Base-by-base conservation (phyloP, 2,797 vertebrate species). In the Chelon labrosus region DNA sequence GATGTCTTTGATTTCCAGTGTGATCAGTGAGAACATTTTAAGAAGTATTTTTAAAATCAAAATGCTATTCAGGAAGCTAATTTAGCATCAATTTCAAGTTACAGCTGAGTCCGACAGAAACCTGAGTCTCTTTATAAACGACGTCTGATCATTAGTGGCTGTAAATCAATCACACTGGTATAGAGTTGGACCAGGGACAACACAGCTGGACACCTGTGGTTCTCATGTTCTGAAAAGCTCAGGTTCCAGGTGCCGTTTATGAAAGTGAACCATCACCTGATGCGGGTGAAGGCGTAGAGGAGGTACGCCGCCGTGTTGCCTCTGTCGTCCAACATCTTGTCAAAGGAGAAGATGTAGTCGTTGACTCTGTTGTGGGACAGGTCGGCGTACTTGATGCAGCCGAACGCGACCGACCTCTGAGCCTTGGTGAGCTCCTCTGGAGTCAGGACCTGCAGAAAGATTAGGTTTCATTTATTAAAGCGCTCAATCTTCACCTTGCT, bases 291-390 rank as follows among this genome's bases (percentile, higher is more conserved):
- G 52, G 98, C 98, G 0, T 99, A 99, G 10, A 99, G 93, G 62
- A 99, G 92, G 62, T 99, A 99, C 0, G 97, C 98, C 0, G 98
- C 98, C 0, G 98, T 99, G 90, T 99, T 99, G 44, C 98, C 98
- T 69, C 97, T 88, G 92, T 99, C 98, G 7, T 99, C 98, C 83
- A 99, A 91, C 98, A 99, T 99, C 91, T 99, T 99, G 93, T 99
- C 98, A 12, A 99, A 99, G 39, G 98, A 98, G 93, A 99, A 99
- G 49, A 99, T 86, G 20, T 99, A 99, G 91, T 99, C 98, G 13
- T 99, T 99, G 85, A 96, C 93, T 65, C 98, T 96, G 86, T 98
- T 99, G 92, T 99, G 97, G 12, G 96, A 98, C 14, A 99, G 95
- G 85, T 99, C 98, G 17, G 98, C 97, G 0, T 99, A 99, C 60